phyloP scores from a whole-genome alignment of 2,113 vertebrate genomes.

The Brevimyrus niger region DNA sequence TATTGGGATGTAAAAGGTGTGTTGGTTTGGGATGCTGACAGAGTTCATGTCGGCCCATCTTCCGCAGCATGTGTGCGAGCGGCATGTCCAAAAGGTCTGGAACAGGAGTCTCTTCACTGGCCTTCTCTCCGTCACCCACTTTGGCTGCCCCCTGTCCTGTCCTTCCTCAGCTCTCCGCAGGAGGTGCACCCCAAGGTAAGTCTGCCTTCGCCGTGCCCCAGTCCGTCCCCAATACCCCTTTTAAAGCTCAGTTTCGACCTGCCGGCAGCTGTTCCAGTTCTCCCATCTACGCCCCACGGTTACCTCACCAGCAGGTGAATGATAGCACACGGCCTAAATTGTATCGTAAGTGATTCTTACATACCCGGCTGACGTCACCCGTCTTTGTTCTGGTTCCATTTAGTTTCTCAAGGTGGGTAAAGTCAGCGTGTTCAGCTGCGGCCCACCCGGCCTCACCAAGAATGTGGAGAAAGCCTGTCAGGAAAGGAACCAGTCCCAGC shows the following conservation, averaged over 20 bases:
- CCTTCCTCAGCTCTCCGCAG: constrained; percentile 70
- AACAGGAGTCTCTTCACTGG: constrained; percentile 84
- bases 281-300: neutral
- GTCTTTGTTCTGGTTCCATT: neutral
- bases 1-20: neutral
- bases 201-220: no score
- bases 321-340: neutral
- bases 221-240: neutral
- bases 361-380: neutral
- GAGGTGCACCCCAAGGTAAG: constrained; percentile 74
- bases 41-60: neutral
- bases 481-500: constrained; percentile 81
- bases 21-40: neutral
- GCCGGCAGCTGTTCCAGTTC: neutral
- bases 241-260: neutral
- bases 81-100: constrained; percentile 86
- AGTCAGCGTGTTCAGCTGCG: constrained; percentile 93
- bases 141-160: constrained; percentile 56
- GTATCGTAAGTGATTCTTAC: neutral
- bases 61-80: constrained; percentile 82
- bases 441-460: constrained; percentile 89
- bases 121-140: constrained; percentile 70
- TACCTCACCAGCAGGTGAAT: neutral
- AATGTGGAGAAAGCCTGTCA: constrained; percentile 86
- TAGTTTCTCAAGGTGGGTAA: constrained; percentile 69